A percentile compares a stretch with the other conserved stretches of the same genome.
phyloP scores from a whole-genome alignment of 2,888 invertebrate species.

The Strigamia crassipes region DNA sequence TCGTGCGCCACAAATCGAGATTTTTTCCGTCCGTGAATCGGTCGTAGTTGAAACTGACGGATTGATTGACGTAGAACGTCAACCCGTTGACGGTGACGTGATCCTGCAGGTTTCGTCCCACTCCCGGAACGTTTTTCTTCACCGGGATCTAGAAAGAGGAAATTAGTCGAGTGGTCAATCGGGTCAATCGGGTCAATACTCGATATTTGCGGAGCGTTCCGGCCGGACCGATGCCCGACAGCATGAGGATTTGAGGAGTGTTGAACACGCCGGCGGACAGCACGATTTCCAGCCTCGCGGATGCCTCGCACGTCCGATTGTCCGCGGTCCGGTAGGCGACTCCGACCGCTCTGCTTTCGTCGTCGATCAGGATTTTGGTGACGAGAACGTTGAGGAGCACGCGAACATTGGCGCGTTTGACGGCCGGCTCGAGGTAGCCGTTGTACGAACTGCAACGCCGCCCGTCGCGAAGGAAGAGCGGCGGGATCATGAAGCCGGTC shows the following conservation, averaged over 20 bases:
- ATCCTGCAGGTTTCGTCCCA: not conserved
- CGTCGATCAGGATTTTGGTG: slow-evolving; percentile 7
- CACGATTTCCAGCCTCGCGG: not conserved
- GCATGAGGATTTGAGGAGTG: not conserved
- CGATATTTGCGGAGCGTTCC: not conserved
- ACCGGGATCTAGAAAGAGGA: not conserved
- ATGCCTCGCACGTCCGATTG: not conserved
- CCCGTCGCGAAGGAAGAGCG: slow-evolving; percentile 57
- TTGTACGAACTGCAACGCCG: slow-evolving; percentile 56
- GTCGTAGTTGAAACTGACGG: not conserved
- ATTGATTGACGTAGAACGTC: not conserved
- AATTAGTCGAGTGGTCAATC: too few relatives aligned
- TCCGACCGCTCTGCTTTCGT: not conserved
- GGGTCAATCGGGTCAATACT: too few relatives aligned
- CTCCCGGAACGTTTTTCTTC: not conserved
- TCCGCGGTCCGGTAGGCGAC: not conserved
- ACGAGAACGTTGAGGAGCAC: slow-evolving; percentile 26
- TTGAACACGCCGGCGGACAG: not conserved
- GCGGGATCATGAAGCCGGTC: slow-evolving; percentile 34
- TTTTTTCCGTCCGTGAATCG: not conserved
- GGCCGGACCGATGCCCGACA: not conserved
- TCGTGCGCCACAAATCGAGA: not conserved
- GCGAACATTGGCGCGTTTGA: slow-evolving; percentile 15
- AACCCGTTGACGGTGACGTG: not conserved
- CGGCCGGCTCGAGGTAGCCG: slow-evolving; percentile 44